Evolutionary conservation across 2,113 vertebrate genomes (phyloP), one percentile per base, ranked within the genome.

Genomic region (Melanerpes aurifrons): DNA sequence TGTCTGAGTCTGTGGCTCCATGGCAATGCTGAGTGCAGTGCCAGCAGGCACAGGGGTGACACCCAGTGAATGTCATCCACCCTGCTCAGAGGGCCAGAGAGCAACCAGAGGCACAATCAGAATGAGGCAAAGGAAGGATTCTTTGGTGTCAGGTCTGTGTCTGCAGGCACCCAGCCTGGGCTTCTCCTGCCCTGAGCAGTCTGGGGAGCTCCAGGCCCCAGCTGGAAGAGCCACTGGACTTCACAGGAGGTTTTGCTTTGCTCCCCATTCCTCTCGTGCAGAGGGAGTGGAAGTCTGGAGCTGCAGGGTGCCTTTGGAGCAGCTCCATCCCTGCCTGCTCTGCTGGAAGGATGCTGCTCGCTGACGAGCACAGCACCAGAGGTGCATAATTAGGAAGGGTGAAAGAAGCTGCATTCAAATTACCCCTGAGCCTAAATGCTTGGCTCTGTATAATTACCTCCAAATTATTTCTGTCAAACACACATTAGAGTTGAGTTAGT

Each of bases 401-500:
- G 90, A 97, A 91, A 90, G 59, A 96, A 92, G 31, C 68, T 95
- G 86, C 88, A 96, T 96, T 96, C 72, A 95, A 91, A 97, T 97
- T 96, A 96, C 78, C 82, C 87, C 85, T 69, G 93, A 93, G 94
- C 78, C 74, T 87, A 96, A 97, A 96, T 90, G 72, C 78, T 93
- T 96, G 67, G 47, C 45, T 95, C 91, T 79, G 25, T 86, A 96
- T 94, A 96, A 95, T 95, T 93, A 90, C 56, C 93, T 95, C 90
- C 71, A 95, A 95, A 90, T 96, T 95, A 96, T 95, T 96, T 95
- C 87, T 96, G 75, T 96, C 86, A 96, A 97, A 95, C 54, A 93
- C 37, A 63, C 21, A 2, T 86, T 96, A 92, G 63, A 93, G 56
- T 59, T 97, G 53, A 97, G 72, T 82, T 96, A 90, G 79, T 94